These are phyloP conservation scores for Microplitis demolitor DNA, from an alignment of 1,140 invertebrate species.

Conservation along the genomic window DNA sequence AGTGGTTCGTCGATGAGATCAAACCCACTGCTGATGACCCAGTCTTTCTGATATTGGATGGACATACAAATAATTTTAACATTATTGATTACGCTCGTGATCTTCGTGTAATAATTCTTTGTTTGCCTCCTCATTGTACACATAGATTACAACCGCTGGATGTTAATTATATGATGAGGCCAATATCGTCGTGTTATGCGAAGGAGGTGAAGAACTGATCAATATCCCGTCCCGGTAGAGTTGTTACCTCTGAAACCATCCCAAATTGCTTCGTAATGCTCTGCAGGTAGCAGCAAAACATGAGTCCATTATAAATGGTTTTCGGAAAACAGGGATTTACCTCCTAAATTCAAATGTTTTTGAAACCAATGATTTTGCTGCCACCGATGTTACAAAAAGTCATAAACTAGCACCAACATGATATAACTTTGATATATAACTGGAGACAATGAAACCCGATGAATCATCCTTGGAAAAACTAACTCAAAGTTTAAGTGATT, in stretches of 20 bases:
- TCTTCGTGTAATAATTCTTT: slow-evolving; percentile 12
- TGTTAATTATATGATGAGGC: slow-evolving; percentile 50
- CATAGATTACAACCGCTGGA: slow-evolving; percentile 54
- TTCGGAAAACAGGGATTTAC: slow-evolving; percentile 39
- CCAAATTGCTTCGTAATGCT: slow-evolving; percentile 39
- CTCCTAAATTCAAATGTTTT: slow-evolving; percentile 42
- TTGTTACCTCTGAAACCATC: slow-evolving; percentile 45
- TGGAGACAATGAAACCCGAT: no score
- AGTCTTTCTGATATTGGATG: slow-evolving; percentile 46
- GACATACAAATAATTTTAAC: slow-evolving; percentile 27
- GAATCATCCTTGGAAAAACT: no score
- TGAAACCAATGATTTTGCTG: slow-evolving; percentile 23
- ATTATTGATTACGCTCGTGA: slow-evolving; percentile 21
- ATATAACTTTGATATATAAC: no score
- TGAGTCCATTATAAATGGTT: slow-evolving; percentile 36
- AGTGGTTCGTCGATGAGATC: slow-evolving; percentile 42
- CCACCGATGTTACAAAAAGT: background rate
- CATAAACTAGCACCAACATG: background rate
- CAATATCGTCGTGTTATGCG: slow-evolving; percentile 38
- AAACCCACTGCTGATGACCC: slow-evolving; percentile 36
- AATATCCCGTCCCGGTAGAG: slow-evolving; percentile 41
- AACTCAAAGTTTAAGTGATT: no score
- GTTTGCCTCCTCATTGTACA: slow-evolving; percentile 22
- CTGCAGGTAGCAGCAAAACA: slow-evolving; percentile 41
- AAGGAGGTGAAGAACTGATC: slow-evolving; percentile 39